Evolutionary conservation across 2,113 vertebrate species (phyloP).

Genomic region (Acinonyx jubatus): DNA sequence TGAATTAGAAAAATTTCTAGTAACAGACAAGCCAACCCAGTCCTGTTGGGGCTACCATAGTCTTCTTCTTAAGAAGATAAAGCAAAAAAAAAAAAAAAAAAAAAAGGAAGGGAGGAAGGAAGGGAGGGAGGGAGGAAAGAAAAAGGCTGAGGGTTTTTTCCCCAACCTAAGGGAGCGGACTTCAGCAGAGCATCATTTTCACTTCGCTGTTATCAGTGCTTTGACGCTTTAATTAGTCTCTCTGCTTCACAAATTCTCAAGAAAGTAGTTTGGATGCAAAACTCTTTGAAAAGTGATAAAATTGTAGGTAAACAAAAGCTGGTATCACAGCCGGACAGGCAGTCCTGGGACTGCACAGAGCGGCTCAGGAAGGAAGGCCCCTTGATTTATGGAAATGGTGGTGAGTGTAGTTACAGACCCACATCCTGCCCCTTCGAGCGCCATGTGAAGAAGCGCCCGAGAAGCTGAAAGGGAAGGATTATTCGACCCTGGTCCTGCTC

Average conservation of each 20-base stretch:
- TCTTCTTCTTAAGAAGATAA: not conserved
- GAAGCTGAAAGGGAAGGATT: slow-evolving; percentile 40
- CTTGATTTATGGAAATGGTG: not conserved
- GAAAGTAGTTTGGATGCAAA: not conserved
- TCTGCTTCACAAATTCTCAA: not conserved
- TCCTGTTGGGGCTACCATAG: not conserved
- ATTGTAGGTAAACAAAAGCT: not conserved
- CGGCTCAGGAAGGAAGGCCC: not conserved
- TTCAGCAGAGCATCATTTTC: rapidly evolving
- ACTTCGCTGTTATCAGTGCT: not conserved
- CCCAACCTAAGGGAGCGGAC: not conserved
- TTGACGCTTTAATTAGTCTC: not conserved
- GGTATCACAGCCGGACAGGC: not conserved
- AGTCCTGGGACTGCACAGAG: not conserved
- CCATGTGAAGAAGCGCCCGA: not conserved
- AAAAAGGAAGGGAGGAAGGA: no score
- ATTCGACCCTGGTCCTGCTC: not conserved
- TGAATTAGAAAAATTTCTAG: not conserved
- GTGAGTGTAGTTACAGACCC: not conserved
- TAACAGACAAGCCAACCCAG: not conserved
- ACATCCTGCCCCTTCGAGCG: not conserved
- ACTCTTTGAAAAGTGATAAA: not conserved
- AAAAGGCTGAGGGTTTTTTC: not conserved
- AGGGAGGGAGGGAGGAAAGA: no score
- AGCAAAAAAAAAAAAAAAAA: not conserved